phyloP scores from a whole-genome alignment of 2,888 invertebrate genomes.

The Panopea generosa region DNA sequence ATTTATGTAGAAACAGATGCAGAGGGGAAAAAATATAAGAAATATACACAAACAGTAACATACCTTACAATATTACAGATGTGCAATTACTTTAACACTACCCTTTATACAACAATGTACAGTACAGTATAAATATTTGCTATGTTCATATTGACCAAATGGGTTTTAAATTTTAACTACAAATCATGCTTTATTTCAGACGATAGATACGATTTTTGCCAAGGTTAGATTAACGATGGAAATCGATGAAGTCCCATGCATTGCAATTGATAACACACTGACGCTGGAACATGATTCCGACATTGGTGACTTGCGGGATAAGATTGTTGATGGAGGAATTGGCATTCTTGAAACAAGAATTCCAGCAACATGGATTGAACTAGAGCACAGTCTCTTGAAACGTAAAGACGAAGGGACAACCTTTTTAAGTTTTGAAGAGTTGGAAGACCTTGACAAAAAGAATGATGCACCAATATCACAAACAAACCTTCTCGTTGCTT shows the following conservation, averaged over 20 bases:
- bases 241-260: slow-evolving; percentile 10
- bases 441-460: slow-evolving; percentile 18
- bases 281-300: background rate
- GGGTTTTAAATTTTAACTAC: no score
- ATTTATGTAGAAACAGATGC: no score
- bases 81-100: no score
- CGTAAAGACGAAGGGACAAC: slow-evolving; percentile 1
- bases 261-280: slow-evolving; percentile 34
- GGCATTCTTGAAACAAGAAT: slow-evolving; percentile 35
- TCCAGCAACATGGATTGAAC: slow-evolving; percentile 39
- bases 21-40: no score
- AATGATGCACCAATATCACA: slow-evolving; percentile 20
- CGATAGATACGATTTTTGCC: slow-evolving; percentile 6
- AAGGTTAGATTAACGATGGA: slow-evolving; percentile 4
- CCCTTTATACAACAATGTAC: no score
- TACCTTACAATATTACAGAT: no score
- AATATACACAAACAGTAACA: no score
- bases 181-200: background rate
- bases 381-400: slow-evolving; percentile 21
- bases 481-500: background rate
- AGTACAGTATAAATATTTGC: no score
- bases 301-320: slow-evolving; percentile 15
- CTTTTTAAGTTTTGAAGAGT: slow-evolving; percentile 14
- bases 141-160: no score
- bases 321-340: slow-evolving; percentile 29